Conservation (phyloP, 2,797 vertebrate species). For the Leucoraja ocellata region DNA sequence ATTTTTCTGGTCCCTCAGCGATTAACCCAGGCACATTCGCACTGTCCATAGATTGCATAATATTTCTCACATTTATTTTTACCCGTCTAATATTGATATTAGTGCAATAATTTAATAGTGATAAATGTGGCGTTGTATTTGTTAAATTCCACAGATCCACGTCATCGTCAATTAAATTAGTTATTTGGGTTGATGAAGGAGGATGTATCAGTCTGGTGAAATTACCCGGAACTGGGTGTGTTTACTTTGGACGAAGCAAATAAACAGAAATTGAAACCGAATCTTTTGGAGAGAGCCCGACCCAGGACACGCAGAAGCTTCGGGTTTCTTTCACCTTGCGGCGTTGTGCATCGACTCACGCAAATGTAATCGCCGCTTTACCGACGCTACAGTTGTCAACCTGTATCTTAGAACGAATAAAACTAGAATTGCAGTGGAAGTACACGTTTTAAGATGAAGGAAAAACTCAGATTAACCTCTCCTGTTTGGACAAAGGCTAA, state of each 20-base stretch:
- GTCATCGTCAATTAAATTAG: background rate
- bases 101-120: background rate
- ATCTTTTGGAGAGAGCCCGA: background rate
- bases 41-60: background rate
- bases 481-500: background rate
- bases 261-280: conserved; percentile 19
- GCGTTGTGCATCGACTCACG: background rate
- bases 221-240: conserved; percentile 22
- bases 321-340: background rate
- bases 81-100: background rate
- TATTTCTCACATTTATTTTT: background rate
- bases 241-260: conserved; percentile 26
- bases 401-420: background rate
- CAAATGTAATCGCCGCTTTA: background rate
- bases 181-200: background rate
- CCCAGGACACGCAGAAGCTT: background rate
- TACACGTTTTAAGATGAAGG: background rate
- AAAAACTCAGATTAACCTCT: too few relatives aligned
- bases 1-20: background rate
- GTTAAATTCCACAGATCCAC: background rate
- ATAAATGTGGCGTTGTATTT: background rate
- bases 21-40: background rate
- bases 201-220: background rate
- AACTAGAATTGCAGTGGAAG: background rate
- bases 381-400: background rate